Percentiles rank a stretch among this genome's conserved stretches.
phyloP scores from a whole-genome alignment of 2,888 invertebrate species.

The Chymomyza fuscimana region DNA sequence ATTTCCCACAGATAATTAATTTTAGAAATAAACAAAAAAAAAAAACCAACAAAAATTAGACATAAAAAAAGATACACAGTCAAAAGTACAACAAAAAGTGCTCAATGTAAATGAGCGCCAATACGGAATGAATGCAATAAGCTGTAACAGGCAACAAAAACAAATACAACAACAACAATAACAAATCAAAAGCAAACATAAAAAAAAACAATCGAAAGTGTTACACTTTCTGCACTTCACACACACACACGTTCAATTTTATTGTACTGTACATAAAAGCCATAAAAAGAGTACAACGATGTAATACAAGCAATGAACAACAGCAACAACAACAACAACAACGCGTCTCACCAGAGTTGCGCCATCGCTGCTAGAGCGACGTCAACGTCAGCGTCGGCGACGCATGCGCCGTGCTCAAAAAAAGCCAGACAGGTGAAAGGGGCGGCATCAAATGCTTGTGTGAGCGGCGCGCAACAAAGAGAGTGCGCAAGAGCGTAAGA shows the following conservation, averaged over 20 bases:
- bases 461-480: not conserved
- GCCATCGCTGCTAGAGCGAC: slow-evolving; percentile 49
- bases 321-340: slow-evolving; percentile 14
- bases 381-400: slow-evolving; percentile 40
- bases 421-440: slow-evolving; percentile 55
- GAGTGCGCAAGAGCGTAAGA: not conserved
- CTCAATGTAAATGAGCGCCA: slow-evolving; percentile 72
- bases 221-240: slow-evolving; percentile 74
- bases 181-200: slow-evolving; percentile 24
- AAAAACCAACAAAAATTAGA: slow-evolving; percentile 24
- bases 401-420: slow-evolving; percentile 61
- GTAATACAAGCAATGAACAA: slow-evolving; percentile 50
- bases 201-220: slow-evolving; percentile 72
- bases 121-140: slow-evolving; percentile 70
- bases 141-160: slow-evolving; percentile 19
- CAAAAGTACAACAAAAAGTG: slow-evolving; percentile 19
- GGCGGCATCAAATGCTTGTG: slow-evolving; percentile 30
- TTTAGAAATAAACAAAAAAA: slow-evolving; percentile 37
- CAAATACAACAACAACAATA: slow-evolving; percentile 24
- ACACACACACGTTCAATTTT: slow-evolving; percentile 34
- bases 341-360: slow-evolving; percentile 46
- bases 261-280: slow-evolving; percentile 31
- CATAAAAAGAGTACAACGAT: slow-evolving; percentile 45
- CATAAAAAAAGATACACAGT: slow-evolving; percentile 18
- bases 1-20: slow-evolving; percentile 73